These are phyloP conservation scores for Borostomias antarcticus DNA, from an alignment of 2,797 vertebrate species.

Conservation along the genomic window DNA sequence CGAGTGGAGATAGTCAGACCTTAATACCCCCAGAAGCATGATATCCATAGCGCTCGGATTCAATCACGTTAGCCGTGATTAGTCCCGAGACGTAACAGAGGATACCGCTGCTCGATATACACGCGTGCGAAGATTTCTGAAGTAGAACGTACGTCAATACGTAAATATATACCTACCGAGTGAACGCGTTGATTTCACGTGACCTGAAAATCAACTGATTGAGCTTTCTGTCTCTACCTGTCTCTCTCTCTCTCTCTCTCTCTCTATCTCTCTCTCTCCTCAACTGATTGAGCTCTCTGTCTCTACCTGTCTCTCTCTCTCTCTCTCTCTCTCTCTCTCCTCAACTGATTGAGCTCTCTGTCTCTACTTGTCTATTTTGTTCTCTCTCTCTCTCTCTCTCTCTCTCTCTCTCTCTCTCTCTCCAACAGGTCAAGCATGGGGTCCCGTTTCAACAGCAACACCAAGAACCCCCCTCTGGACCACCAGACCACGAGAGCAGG, in stretches of 20 bases:
- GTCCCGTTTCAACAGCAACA: constrained; percentile 47
- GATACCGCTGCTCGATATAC: constrained; percentile 31
- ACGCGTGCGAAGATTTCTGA: constrained; percentile 29
- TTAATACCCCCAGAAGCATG: constrained; percentile 30
- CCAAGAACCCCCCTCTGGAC: constrained; percentile 40
- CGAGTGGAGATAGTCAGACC: constrained; percentile 47
- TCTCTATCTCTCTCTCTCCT: not conserved
- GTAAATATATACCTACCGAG: not conserved
- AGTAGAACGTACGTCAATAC: not conserved
- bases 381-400: not conserved
- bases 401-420: constrained; percentile 45
- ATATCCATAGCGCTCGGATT: constrained; percentile 47
- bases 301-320: not conserved
- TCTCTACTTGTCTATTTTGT: not conserved
- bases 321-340: not conserved
- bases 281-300: not conserved
- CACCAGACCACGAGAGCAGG: constrained; percentile 56
- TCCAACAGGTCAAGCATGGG: constrained; percentile 46
- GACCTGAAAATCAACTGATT: not conserved
- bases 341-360: not conserved
- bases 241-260: not conserved
- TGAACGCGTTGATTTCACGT: not conserved
- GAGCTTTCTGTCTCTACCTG: not conserved
- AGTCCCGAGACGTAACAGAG: constrained; percentile 51
- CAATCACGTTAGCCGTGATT: constrained; percentile 53